phyloP scores from a whole-genome alignment of 2,797 vertebrate genomes.

The Oryzias sinensis region DNA sequence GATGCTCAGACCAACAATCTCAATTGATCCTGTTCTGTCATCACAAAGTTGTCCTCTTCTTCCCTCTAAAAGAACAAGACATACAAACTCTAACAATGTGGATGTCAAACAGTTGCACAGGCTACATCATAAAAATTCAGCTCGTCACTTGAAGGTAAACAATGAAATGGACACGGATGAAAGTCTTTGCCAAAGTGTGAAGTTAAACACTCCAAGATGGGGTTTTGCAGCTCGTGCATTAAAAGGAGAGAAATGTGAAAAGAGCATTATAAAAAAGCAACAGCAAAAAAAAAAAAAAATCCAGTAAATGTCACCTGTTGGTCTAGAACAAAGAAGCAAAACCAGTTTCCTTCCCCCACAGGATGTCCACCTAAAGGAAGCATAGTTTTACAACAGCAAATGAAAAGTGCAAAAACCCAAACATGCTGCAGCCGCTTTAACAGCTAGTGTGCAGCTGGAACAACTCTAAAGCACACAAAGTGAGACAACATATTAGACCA shows the following conservation, averaged over 20 bases:
- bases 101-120: conserved; percentile 10
- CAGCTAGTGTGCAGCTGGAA: conserved; percentile 41
- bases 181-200: conserved; percentile 29
- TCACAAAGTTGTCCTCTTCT: conserved; percentile 60
- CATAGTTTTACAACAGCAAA: conserved; percentile 36
- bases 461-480: conserved; percentile 16
- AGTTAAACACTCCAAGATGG: conserved; percentile 36
- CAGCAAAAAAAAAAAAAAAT: conserved; percentile 15
- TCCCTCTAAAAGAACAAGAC: conserved; percentile 20
- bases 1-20: conserved; percentile 66
- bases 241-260: conserved; percentile 19
- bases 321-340: conserved; percentile 57
- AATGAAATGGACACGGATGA: conserved; percentile 28
- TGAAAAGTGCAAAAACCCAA: conserved; percentile 54
- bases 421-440: conserved; percentile 38
- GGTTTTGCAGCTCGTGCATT: conserved; percentile 42
- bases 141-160: conserved; percentile 7
- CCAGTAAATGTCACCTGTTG: conserved; percentile 32
- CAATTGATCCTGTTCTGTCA: conserved; percentile 72
- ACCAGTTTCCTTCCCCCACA: conserved; percentile 67
- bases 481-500: background rate
- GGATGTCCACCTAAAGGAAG: conserved; percentile 51
- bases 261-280: background rate
- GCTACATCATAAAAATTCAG: conserved; percentile 5
- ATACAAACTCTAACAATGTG: background rate